phyloP scores from a whole-genome alignment of 2,888 invertebrate species.

The Barypeithes pellucidus region DNA sequence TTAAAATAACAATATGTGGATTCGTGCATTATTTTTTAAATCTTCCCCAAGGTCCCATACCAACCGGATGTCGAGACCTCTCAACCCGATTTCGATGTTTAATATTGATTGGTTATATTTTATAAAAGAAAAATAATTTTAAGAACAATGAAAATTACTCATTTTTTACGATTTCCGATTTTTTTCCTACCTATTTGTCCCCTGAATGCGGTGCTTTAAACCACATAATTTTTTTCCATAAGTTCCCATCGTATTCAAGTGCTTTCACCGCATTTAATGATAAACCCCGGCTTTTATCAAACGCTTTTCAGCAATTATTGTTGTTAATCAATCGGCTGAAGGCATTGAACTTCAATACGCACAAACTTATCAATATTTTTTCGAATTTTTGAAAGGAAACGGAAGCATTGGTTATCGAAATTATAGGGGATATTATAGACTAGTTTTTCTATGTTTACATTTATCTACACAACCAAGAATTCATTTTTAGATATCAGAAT shows the following conservation, averaged over 20 bases:
- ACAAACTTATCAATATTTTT: conserved; percentile 21
- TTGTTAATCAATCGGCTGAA: conserved; percentile 40
- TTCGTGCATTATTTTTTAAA: no score
- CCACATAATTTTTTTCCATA: not conserved
- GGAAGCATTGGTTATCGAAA: conserved; percentile 8
- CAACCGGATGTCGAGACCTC: no score
- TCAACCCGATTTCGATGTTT: no score
- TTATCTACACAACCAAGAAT: not conserved
- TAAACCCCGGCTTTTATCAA: not conserved
- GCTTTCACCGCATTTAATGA: conserved; percentile 10
- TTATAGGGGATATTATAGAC: conserved; percentile 15
- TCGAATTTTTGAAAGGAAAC: not conserved
- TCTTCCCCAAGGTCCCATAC: no score
- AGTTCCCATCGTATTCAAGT: not conserved
- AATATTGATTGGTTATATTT: no score
- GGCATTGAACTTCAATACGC: conserved; percentile 50
- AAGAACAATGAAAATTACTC: no score
- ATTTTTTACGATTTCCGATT: no score
- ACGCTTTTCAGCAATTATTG: conserved; percentile 31
- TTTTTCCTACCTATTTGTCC: no score
- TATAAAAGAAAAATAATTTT: no score
- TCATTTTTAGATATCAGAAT: not conserved
- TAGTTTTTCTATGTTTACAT: not conserved
- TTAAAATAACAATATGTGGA: no score
- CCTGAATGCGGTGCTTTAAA: no score